Percentiles rank a stretch among this genome's conserved stretches.
phyloP scores from a whole-genome alignment of 2,113 vertebrate genomes.

The Salvelinus fontinalis region DNA sequence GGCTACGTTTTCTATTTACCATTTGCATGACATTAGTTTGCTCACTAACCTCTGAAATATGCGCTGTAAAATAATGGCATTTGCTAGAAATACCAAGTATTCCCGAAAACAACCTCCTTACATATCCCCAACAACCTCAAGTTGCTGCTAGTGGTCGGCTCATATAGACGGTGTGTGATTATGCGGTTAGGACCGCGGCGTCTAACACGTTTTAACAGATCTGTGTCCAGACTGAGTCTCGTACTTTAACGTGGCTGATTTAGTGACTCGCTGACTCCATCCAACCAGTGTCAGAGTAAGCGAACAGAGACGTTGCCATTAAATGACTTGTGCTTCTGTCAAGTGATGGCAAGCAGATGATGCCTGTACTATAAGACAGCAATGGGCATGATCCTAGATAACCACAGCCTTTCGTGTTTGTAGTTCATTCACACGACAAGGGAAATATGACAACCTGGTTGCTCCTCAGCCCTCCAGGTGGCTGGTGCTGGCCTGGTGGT shows the following conservation, averaged over 20 bases:
- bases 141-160: conserved; percentile 4
- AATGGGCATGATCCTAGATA: too few relatives aligned
- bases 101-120: conserved; percentile 29
- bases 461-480: background rate
- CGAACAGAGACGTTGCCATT: too few relatives aligned
- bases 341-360: too few relatives aligned
- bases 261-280: too few relatives aligned
- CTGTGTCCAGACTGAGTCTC: conserved; percentile 49
- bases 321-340: too few relatives aligned
- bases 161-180: conserved; percentile 38
- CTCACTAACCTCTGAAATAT: conserved; percentile 17
- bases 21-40: conserved; percentile 24
- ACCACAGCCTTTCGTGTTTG: too few relatives aligned
- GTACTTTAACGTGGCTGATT: background rate
- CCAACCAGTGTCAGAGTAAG: too few relatives aligned
- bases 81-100: conserved; percentile 22
- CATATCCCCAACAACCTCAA: conserved; percentile 28
- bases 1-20: background rate
- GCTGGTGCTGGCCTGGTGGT: too few relatives aligned
- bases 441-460: too few relatives aligned
- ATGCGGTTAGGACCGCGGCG: conserved; percentile 49
- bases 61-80: conserved; percentile 6
- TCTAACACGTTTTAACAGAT: conserved; percentile 36
- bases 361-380: too few relatives aligned
- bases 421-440: too few relatives aligned